Evolutionary conservation across 2,113 vertebrate species (phyloP).

Genomic region (Pithys albifrons): DNA sequence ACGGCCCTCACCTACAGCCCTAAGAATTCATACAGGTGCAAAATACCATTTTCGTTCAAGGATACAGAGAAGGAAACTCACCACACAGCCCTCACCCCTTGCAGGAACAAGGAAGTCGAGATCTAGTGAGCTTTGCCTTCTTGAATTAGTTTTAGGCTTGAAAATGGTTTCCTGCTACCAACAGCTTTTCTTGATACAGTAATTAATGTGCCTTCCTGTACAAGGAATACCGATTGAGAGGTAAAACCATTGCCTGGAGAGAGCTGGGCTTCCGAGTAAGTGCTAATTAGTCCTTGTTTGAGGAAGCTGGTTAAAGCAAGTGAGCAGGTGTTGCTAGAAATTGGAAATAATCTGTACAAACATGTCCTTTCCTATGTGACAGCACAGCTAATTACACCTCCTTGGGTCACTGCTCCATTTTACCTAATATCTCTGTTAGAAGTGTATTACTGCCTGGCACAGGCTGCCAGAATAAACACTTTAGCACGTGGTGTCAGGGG

Average conservation of each 20-base stretch:
- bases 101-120: neutral
- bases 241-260: slow-evolving; percentile 43
- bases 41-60: neutral
- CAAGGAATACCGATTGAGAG: slow-evolving; percentile 13
- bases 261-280: slow-evolving; percentile 56
- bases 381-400: slow-evolving; percentile 53
- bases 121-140: neutral
- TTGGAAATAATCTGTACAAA: slow-evolving; percentile 48
- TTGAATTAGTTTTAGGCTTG: slow-evolving; percentile 55
- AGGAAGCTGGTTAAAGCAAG: slow-evolving; percentile 62
- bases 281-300: slow-evolving; percentile 73
- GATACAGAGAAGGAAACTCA: neutral
- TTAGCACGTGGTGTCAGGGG: neutral
- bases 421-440: neutral
- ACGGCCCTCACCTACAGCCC: neutral
- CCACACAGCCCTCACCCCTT: neutral
- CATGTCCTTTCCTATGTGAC: slow-evolving; percentile 18
- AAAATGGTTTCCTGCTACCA: slow-evolving; percentile 56
- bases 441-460: neutral
- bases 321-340: slow-evolving; percentile 48
- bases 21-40: neutral
- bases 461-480: neutral
- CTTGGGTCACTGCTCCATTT: slow-evolving; percentile 26
- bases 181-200: slow-evolving; percentile 53
- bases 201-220: slow-evolving; percentile 67